Conservation (phyloP, 2,888 invertebrate species). For the Drosophila setosimentum region DNA sequence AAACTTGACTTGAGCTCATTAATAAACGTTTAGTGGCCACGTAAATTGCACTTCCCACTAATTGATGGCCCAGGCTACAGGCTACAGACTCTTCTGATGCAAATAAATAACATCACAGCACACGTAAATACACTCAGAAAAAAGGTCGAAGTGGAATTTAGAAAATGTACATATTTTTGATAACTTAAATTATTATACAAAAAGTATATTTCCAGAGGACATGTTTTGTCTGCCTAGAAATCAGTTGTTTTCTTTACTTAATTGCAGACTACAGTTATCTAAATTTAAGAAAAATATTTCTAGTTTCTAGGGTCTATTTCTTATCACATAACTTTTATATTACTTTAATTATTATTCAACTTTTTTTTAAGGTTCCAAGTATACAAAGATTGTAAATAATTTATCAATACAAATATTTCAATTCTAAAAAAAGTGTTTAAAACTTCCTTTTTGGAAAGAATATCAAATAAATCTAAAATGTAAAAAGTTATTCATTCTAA, state of each 20-base stretch:
- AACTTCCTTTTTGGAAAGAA: neutral
- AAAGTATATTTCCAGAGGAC: neutral
- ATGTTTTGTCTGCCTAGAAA: neutral
- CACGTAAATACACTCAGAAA: neutral
- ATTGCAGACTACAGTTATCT: neutral
- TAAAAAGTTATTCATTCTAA: neutral
- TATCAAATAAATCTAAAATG: neutral
- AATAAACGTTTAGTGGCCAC: conserved; percentile 72
- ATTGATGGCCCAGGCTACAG: conserved; percentile 44
- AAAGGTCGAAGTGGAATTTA: neutral
- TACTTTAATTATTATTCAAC: too few relatives aligned
- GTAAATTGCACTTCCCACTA: conserved; percentile 50
- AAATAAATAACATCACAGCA: conserved; percentile 44
- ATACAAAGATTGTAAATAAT: neutral
- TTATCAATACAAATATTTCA: neutral
- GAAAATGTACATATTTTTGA: neutral
- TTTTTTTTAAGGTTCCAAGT: too few relatives aligned
- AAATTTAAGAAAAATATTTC: neutral
- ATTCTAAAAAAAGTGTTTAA: neutral
- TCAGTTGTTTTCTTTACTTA: neutral
- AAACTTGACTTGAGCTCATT: conserved; percentile 62
- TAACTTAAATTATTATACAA: neutral
- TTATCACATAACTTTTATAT: neutral
- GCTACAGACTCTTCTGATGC: neutral
- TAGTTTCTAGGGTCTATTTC: neutral